Evolutionary conservation across 2,888 invertebrate genomes (phyloP), one percentile per base, ranked within the genome.

Genomic region (Sphaerophoria rueppellii): DNA sequence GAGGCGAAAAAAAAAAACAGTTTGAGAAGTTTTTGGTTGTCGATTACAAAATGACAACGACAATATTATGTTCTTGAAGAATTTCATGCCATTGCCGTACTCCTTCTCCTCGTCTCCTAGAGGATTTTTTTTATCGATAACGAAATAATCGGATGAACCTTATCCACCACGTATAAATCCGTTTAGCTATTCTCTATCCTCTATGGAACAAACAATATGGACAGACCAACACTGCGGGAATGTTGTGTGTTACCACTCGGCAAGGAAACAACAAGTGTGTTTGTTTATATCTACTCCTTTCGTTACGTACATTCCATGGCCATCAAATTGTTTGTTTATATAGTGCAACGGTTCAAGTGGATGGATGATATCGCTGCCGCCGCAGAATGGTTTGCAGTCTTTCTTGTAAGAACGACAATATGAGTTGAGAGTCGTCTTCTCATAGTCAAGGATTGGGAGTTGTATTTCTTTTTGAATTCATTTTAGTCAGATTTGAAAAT

Each of bases 241-340:
- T 0, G 12, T 6, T n/a, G 34, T 37, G 58, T 67, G 52, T 69
- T 50, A 73, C 69, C 48, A 77, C 76, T 69, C 81, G 63, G 71
- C 70, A 76, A 75, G 48, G 34, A 85, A 67, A 52, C 83, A 85
- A 63, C 83, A 85, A 85, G 83, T 85, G 83, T 81, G 81, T 83
- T 79, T 81, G 54, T 54, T 37, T 40, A 48, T 61, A 57, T 55
- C 72, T 82, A 75, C 75, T 81, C 81, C 81, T 81, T 76, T 80
- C 69, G 72, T 63, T 50, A 16, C 50, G 50, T 50, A 79, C 76
- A 85, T 85, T 85, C 85, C 76, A 74, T 77, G 81, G 85, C 81
- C 85, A 85, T 85, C 85, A 85, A 85, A 85, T 85, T 81, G 81
- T 81, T 85, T 85, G 85, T 85, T 85, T 85, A 85, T 85, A 85